phyloP scores from a whole-genome alignment of 1,140 invertebrate genomes.

The Hirudo medicinalis region DNA sequence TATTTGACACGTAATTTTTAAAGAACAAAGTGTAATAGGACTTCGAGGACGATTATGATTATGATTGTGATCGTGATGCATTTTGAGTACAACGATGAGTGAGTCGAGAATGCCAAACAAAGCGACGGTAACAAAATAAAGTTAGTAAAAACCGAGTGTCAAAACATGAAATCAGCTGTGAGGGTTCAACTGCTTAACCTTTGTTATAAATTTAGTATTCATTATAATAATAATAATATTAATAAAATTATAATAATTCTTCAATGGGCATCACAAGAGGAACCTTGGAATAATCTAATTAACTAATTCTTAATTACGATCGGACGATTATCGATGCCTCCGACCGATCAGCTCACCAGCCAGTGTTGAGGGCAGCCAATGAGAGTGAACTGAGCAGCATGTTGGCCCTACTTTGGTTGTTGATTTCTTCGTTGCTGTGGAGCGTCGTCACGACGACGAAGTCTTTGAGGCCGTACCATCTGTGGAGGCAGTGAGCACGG shows the following conservation, averaged over 20 bases:
- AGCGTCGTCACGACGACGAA: constrained; percentile 63
- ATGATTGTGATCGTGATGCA: too few relatives aligned
- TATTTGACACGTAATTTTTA: too few relatives aligned
- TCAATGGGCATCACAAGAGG: not conserved
- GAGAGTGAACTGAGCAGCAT: constrained; percentile 67
- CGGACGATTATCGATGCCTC: not conserved
- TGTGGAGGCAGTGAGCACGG: constrained; percentile 40
- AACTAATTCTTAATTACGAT: too few relatives aligned
- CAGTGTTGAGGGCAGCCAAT: constrained; percentile 67
- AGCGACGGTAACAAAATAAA: too few relatives aligned
- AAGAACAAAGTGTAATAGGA: not conserved
- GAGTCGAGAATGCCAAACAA: too few relatives aligned
- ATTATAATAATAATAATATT: not conserved
- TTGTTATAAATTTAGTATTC: not conserved
- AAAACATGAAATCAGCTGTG: too few relatives aligned
- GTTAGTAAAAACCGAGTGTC: too few relatives aligned
- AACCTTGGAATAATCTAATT: too few relatives aligned
- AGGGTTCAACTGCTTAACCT: too few relatives aligned
- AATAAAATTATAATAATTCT: not conserved
- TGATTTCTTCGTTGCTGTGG: constrained; percentile 44
- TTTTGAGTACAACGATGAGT: too few relatives aligned
- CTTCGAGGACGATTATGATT: too few relatives aligned
- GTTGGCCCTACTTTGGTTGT: constrained; percentile 65
- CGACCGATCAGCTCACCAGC: constrained; percentile 46
- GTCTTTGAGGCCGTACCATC: constrained; percentile 63